Evolutionary conservation across 2,113 vertebrate genomes (phyloP).

Genomic region (Chitala chitala): DNA sequence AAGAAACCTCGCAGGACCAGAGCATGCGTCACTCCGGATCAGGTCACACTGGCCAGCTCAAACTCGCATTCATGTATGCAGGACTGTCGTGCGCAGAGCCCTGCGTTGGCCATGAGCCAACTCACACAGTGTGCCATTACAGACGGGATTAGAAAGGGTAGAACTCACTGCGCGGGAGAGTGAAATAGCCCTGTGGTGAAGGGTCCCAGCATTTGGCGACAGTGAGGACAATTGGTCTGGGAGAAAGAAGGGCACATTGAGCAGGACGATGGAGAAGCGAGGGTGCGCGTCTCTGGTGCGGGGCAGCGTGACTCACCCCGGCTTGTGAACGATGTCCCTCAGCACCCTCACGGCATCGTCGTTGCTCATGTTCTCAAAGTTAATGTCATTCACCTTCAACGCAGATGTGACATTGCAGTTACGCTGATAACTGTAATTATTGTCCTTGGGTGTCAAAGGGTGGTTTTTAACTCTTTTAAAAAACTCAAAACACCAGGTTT

Average conservation of each 20-base stretch:
- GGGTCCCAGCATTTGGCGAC: slow-evolving; percentile 90
- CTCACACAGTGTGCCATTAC: too few species aligned
- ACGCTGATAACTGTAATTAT: too few species aligned
- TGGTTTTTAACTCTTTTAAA: too few species aligned
- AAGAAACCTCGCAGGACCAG: too few species aligned
- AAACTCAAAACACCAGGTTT: too few species aligned
- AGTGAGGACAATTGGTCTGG: slow-evolving; percentile 81
- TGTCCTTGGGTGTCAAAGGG: too few species aligned
- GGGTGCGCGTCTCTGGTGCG: neutral
- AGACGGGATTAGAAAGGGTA: too few species aligned
- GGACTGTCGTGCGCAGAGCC: too few species aligned
- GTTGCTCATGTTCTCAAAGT: slow-evolving; percentile 90
- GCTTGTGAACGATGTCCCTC: slow-evolving; percentile 83
- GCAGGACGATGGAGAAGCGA: neutral
- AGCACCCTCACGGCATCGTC: slow-evolving; percentile 81
- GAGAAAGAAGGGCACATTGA: slow-evolving; percentile 4
- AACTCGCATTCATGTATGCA: too few species aligned
- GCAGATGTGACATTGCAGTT: too few species aligned
- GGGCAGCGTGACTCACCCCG: slow-evolving; percentile 59
- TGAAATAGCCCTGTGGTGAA: slow-evolving; percentile 83
- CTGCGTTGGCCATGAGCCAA: neutral
- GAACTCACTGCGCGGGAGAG: slow-evolving; percentile 78
- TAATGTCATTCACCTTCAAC: slow-evolving; percentile 79
- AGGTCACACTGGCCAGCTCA: too few species aligned
- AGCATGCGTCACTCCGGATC: too few species aligned